Percentiles rank a stretch among this genome's conserved stretches.
Evolutionary conservation across 2,797 vertebrate species (phyloP).

Genomic region (Thalassophryne amazonica): DNA sequence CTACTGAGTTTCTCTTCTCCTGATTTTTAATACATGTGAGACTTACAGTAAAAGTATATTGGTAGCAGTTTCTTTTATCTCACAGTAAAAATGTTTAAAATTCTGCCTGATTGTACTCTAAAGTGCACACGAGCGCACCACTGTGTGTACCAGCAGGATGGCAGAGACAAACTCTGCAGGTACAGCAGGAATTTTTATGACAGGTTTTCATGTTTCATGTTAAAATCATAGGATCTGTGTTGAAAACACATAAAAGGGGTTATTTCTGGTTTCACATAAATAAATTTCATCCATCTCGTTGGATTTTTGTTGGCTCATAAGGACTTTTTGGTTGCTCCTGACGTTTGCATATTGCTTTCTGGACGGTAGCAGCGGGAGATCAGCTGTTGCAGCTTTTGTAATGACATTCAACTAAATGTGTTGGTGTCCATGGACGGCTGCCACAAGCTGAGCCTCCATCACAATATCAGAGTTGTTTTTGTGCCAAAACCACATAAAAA

Average conservation of each 20-base stretch:
- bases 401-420: slow-evolving; percentile 8
- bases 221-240: slow-evolving; percentile 1
- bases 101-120: neutral
- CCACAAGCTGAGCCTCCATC: slow-evolving; percentile 5
- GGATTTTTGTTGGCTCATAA: slow-evolving; percentile 15
- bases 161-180: neutral
- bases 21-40: no score
- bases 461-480: neutral
- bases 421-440: slow-evolving; percentile 2
- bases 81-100: neutral
- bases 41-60: no score
- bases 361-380: neutral
- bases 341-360: slow-evolving; percentile 1
- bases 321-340: neutral
- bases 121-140: neutral
- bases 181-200: neutral
- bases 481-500: slow-evolving; percentile 2
- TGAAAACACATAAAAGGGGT: slow-evolving; percentile 4
- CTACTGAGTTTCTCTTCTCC: no score
- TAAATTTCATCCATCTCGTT: no score
- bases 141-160: neutral
- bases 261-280: no score
- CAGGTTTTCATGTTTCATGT: neutral
- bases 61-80: neutral
- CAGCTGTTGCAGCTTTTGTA: slow-evolving; percentile 17